phyloP scores from a whole-genome alignment of 1,140 invertebrate genomes.

The Trichoplusia ni region DNA sequence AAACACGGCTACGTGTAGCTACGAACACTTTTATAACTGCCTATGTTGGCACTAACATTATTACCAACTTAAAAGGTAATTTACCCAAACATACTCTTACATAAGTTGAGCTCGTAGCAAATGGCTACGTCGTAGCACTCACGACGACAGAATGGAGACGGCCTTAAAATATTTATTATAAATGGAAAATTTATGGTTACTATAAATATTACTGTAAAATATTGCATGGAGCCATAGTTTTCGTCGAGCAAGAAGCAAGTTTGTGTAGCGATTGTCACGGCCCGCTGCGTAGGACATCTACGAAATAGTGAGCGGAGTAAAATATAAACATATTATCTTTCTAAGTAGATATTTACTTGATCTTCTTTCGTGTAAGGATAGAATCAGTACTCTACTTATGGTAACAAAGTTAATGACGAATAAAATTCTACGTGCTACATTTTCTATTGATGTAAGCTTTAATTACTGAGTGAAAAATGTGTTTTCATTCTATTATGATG shows the following conservation, averaged over 20 bases:
- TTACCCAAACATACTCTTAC: background rate
- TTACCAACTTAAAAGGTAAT: background rate
- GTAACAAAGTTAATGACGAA: too few species aligned
- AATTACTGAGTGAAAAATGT: too few species aligned
- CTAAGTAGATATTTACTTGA: background rate
- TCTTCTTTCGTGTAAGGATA: background rate
- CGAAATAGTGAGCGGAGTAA: conserved; percentile 25
- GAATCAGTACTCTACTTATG: too few species aligned
- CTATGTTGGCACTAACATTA: background rate
- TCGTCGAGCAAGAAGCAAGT: conserved; percentile 25
- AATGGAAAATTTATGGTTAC: conserved; percentile 24
- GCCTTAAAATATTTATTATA: background rate
- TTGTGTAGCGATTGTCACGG: conserved; percentile 26
- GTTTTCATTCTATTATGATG: too few species aligned
- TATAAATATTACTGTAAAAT: conserved; percentile 30
- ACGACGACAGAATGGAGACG: conserved; percentile 4
- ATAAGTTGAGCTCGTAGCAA: conserved; percentile 2
- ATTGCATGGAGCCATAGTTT: conserved; percentile 23
- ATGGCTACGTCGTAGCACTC: conserved; percentile 25
- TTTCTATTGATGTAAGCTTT: background rate
- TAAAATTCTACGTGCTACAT: too few species aligned
- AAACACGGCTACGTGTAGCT: conserved; percentile 35
- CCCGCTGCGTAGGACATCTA: conserved; percentile 31
- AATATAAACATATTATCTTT: conserved; percentile 21
- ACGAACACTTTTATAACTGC: conserved; percentile 7